Conservation (phyloP, 2,888 invertebrate genomes). For the Dasypogon diadema region DNA sequence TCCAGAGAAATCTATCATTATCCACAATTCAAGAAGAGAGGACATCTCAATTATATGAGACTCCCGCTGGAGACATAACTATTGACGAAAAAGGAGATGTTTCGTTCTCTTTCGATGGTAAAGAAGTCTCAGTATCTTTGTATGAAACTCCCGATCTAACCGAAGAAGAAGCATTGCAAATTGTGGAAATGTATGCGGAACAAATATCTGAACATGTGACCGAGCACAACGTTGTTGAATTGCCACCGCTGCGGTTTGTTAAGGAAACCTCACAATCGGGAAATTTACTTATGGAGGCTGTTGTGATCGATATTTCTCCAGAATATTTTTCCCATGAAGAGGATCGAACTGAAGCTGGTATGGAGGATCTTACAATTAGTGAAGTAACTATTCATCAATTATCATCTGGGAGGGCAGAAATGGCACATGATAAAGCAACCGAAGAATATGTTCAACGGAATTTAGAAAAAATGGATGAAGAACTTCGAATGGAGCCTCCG, state of each 20-base stretch:
- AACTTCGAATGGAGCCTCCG: constrained; percentile 72
- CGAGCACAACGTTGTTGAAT: constrained; percentile 87
- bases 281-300: constrained; percentile 90
- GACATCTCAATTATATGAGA: constrained; percentile 89
- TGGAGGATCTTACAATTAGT: constrained; percentile 86
- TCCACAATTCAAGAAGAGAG: constrained; percentile 93
- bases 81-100: constrained; percentile 87
- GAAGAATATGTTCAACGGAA: constrained; percentile 68
- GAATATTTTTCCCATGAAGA: constrained; percentile 85
- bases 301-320: constrained; percentile 89
- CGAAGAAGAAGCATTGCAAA: constrained; percentile 91
- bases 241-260: constrained; percentile 88
- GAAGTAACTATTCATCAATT: constrained; percentile 77
- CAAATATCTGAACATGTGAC: constrained; percentile 89
- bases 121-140: constrained; percentile 89
- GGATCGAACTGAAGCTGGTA: constrained; percentile 87
- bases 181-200: constrained; percentile 94
- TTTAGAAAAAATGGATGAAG: constrained; percentile 70
- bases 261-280: constrained; percentile 91
- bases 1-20: constrained; percentile 82
- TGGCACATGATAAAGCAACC: constrained; percentile 69
- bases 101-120: constrained; percentile 91
- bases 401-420: constrained; percentile 68
- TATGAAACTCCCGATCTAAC: constrained; percentile 94
- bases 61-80: constrained; percentile 81